Base-by-base conservation (phyloP, 2,888 invertebrate species). In the Eristalis intricaria region DNA sequence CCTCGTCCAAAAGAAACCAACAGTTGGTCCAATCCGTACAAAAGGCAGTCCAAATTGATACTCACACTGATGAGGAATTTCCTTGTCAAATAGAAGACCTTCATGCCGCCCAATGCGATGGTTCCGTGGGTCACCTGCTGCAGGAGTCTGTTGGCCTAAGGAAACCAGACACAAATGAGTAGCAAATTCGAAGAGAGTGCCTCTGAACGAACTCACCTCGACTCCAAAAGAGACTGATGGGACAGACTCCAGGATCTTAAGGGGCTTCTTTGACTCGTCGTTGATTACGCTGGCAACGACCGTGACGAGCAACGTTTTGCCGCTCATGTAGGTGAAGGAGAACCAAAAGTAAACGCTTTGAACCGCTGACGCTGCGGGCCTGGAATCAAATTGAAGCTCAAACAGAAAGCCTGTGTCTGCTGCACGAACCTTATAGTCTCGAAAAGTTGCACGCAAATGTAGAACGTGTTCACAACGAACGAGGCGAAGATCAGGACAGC, bases 381-480 rank as follows among this genome's bases (percentile, higher is more conserved):
- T 93, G 65, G 11, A 71, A 61, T 26, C 43, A 70, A 77, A 68
- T 8, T 50, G 1, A 10, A 65, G 15, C 11, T 29, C 5, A 15
- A 38, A 15, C 4, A 15, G 11, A 29, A 22, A 13, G 50, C 8
- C 8, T 32, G 32, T 0, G 32, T 10, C 7, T 19, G 43, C n/a
- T 15, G 13, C 64, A 83, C 94, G 94, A 92, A 96, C 96, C 95
- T 94, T 83, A 96, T 94, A 26, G 95, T 96, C 89, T 95, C 93
- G 89, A 95, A 95, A 3, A 96, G 93, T 89, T 96, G 96, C 66
- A 96, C 93, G 89, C 96, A 96, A 87, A 96, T 95, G 90, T 96
- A 96, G 91, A 95, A 96, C 26, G 96, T 93, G 90, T 96, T 96
- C 88, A 94, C 95, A 50, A 94, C 92, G 89, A 95, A 96, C 0